phyloP scores from a whole-genome alignment of 2,797 vertebrate genomes.

The Cetoscarus ocellatus region DNA sequence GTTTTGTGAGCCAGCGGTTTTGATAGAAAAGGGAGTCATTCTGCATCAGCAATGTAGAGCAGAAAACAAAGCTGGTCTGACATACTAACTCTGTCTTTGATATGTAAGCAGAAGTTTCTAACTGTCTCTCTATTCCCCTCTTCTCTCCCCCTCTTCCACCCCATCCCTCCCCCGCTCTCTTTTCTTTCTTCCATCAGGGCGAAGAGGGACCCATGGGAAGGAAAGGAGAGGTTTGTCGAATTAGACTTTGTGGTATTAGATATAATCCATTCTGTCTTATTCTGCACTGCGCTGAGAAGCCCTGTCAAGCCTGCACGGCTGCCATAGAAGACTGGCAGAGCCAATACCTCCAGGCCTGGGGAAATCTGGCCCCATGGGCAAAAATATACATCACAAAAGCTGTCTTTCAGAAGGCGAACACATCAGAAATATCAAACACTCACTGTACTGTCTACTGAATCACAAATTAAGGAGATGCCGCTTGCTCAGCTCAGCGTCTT shows the following conservation, averaged over 20 bases:
- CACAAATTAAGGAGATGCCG: conserved; percentile 38
- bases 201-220: conserved; percentile 83
- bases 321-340: conserved; percentile 64
- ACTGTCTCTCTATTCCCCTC: conserved; percentile 55
- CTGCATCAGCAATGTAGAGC: conserved; percentile 59
- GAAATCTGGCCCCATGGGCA: conserved; percentile 61
- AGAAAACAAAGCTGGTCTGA: conserved; percentile 46
- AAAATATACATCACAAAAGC: conserved; percentile 70
- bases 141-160: conserved; percentile 26
- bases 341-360: conserved; percentile 56
- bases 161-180: conserved; percentile 35
- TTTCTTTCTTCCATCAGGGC: conserved; percentile 79
- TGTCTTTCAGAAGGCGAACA: conserved; percentile 45
- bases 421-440: conserved; percentile 65
- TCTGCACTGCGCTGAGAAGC: conserved; percentile 62
- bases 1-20: conserved; percentile 50
- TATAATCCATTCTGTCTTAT: conserved; percentile 77
- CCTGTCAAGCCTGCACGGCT: conserved; percentile 62
- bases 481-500: conserved; percentile 4
- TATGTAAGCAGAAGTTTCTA: conserved; percentile 67
- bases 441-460: conserved; percentile 54
- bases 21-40: conserved; percentile 31
- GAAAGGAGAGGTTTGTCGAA: conserved; percentile 89
- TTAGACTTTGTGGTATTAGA: conserved; percentile 75
- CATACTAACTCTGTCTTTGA: conserved; percentile 65